Base-by-base conservation (phyloP, 2,113 vertebrate genomes). In the Physeter macrocephalus region DNA sequence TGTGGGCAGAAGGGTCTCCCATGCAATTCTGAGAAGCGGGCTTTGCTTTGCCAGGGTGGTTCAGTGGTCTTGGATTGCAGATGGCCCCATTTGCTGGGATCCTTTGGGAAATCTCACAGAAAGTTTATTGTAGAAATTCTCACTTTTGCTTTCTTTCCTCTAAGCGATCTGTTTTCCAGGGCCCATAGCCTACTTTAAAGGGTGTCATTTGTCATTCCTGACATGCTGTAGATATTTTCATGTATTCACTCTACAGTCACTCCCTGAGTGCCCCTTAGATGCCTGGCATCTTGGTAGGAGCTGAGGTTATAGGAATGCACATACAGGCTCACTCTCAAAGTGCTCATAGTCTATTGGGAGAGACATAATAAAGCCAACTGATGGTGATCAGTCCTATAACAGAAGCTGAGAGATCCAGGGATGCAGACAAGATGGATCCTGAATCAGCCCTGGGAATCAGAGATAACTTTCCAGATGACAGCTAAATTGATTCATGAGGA, bases 11-110 rank as follows among this genome's bases (percentile, higher is more conserved):
- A 20, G 49, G 87, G 72, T 17, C 72, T 91, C 34, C 86, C 94
- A 92, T 4, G 17, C n/a, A 85, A 84, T 96, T 97, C 90, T 95
- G 87, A 97, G 93, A 94, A 96, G 91, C 92, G 59, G 31, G 11
- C 3, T 82, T 84, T 93, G 96, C 85, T 94, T 97, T 88, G 77
- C 46, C 97, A 96, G 96, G 96, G 97, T 98, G 97, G 98, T 97
- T 96, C 57, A 59, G 67, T 82, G 82, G 71, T 86, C 94, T 90
- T 95, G 97, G 61, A 78, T 41, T 96, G 80, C 39, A 80, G 71
- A 81, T 1, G n/a, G 66, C 88, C 82, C 29, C 71, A 57, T 88
- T 69, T 81, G 88, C 81, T 95, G 75, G 54, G 61, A 64, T 96
- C 72, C 85, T 96, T 92, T 46, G 84, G 89, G 67, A 96, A 95